phyloP scores from a whole-genome alignment of 2,888 invertebrate genomes.

The Orchesella flavescens region DNA sequence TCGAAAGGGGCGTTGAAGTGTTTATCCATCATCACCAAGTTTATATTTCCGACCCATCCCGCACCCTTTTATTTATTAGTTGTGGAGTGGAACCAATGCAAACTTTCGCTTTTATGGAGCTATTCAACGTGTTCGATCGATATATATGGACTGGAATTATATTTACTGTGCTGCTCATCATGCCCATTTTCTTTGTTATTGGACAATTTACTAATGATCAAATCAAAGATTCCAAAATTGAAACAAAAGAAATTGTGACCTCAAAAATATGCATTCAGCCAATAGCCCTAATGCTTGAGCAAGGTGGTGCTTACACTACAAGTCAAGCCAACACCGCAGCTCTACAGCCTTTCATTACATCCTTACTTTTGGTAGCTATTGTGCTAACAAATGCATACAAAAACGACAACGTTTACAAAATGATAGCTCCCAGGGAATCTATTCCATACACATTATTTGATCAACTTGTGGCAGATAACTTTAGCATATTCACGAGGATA shows the following conservation, averaged over 20 bases:
- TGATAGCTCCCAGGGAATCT: background rate
- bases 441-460: background rate
- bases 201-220: background rate
- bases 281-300: background rate
- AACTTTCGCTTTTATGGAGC: background rate
- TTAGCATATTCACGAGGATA: background rate
- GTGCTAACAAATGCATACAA: conserved; percentile 11
- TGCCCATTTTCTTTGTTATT: background rate
- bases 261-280: background rate
- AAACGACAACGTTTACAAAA: background rate
- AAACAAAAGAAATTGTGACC: background rate
- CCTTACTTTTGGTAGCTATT: background rate
- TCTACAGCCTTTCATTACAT: background rate
- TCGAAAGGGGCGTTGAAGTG: too few relatives aligned
- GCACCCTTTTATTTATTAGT: too few relatives aligned
- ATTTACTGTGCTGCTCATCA: background rate
- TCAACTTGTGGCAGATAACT: background rate
- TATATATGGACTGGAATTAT: background rate
- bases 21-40: too few relatives aligned
- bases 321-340: background rate
- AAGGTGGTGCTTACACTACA: background rate
- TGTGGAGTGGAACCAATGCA: background rate
- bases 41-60: too few relatives aligned
- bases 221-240: background rate
- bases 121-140: background rate